Percentiles rank a stretch among this genome's conserved stretches.
These are phyloP conservation scores for Microcebus tavaratra DNA, from an alignment of 2,113 vertebrate species.

Conservation along the genomic window DNA sequence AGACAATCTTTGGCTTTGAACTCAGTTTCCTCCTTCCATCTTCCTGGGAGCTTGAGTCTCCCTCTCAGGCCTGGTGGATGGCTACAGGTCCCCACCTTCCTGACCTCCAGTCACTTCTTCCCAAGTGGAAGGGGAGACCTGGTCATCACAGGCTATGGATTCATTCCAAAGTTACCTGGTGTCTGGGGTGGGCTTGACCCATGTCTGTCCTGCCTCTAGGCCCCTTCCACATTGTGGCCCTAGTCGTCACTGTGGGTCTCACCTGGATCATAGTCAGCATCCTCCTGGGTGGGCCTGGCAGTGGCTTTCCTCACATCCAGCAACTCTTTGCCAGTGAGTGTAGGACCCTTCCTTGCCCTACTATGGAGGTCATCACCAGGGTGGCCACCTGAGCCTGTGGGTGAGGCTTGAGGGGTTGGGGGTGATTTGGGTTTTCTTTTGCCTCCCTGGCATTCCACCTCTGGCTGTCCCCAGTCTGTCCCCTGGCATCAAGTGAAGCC, in stretches of 20 bases:
- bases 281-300: constrained; percentile 86
- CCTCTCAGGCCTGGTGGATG: not conserved
- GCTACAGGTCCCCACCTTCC: not conserved
- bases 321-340: constrained; percentile 88
- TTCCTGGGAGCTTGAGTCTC: not conserved
- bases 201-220: constrained; percentile 58
- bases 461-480: not conserved
- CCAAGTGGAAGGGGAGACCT: not conserved
- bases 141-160: not conserved
- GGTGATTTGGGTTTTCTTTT: not conserved
- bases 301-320: constrained; percentile 82
- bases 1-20: not conserved
- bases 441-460: not conserved
- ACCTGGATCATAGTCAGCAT: constrained; percentile 89
- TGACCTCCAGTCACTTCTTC: not conserved
- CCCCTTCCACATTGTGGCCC: constrained; percentile 86
- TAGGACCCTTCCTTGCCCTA: not conserved
- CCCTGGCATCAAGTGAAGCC: not conserved
- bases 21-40: not conserved
- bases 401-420: not conserved
- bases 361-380: not conserved
- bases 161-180: not conserved
- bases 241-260: constrained; percentile 88
- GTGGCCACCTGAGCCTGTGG: not conserved
- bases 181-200: not conserved